Evolutionary conservation across 2,113 vertebrate genomes (phyloP).

Genomic region (Atractosteus spatula): DNA sequence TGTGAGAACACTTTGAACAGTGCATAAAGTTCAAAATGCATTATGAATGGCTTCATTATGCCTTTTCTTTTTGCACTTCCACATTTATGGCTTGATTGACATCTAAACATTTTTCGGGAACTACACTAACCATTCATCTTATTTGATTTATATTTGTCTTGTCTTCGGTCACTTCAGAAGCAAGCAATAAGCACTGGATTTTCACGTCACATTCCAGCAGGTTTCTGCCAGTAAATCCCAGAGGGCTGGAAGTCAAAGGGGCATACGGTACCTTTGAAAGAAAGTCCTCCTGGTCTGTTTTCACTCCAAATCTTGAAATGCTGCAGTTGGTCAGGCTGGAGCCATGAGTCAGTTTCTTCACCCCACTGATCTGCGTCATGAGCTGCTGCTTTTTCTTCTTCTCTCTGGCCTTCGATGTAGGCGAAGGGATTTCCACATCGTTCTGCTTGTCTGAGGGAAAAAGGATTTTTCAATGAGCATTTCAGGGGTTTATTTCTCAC

Average conservation of each 20-base stretch:
- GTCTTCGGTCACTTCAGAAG: no score
- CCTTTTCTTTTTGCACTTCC: no score
- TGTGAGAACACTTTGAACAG: no score
- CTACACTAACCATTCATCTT: no score
- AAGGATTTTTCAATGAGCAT: background rate
- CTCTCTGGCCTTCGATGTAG: slow-evolving; percentile 87
- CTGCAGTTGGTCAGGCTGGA: slow-evolving; percentile 80
- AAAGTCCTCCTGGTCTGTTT: slow-evolving; percentile 90
- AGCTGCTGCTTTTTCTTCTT: slow-evolving; percentile 93
- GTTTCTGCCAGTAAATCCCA: background rate
- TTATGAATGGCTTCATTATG: no score
- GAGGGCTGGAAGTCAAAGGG: background rate
- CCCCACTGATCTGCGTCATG: slow-evolving; percentile 94
- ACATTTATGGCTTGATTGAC: no score
- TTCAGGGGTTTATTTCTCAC: no score
- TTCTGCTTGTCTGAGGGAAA: slow-evolving; percentile 87
- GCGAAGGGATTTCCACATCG: slow-evolving; percentile 92
- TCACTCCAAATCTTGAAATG: slow-evolving; percentile 87
- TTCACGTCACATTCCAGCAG: no score
- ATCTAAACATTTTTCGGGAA: no score
- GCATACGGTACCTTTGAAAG: slow-evolving; percentile 78
- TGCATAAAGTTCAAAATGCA: no score
- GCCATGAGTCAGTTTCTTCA: slow-evolving; percentile 87
- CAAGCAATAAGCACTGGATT: no score
- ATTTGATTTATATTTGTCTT: no score